phyloP scores from a whole-genome alignment of 2,888 invertebrate genomes.

The Pollenia labialis region DNA sequence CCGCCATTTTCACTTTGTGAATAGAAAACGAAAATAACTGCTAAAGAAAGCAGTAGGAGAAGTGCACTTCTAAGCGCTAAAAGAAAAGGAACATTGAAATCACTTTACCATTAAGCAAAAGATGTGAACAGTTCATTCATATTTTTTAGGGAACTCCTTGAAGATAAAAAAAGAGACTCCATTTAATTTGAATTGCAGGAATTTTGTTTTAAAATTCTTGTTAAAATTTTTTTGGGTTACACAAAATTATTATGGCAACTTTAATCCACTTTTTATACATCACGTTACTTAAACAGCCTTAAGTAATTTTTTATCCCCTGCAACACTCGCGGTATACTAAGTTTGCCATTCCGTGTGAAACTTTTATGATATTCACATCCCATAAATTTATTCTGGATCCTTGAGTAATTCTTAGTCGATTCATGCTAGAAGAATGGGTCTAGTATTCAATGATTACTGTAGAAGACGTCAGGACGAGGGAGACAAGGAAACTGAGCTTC shows the following conservation, averaged over 20 bases:
- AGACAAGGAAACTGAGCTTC: no score
- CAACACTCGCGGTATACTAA: no score
- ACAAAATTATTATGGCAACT: not conserved
- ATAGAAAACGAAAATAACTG: constrained; percentile 12
- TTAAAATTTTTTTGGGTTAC: not conserved
- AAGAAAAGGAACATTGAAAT: constrained; percentile 36
- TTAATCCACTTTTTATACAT: constrained; percentile 40
- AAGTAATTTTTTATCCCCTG: not conserved
- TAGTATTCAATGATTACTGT: no score
- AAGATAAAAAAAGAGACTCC: not conserved
- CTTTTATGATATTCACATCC: no score
- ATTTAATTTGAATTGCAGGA: not conserved
- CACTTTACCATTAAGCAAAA: constrained; percentile 28
- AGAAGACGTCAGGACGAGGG: no score
- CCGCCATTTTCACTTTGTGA: constrained; percentile 42
- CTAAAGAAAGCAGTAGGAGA: not conserved
- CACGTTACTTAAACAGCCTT: constrained; percentile 26
- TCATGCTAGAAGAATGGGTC: no score
- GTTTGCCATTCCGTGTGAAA: no score
- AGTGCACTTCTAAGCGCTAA: constrained; percentile 5
- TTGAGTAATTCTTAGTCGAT: no score
- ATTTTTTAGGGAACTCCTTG: not conserved
- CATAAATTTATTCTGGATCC: no score
- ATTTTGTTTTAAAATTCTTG: not conserved
- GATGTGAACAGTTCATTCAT: constrained; percentile 3